Evolutionary conservation across 2,888 invertebrate species (phyloP), one percentile per base, ranked within the genome.

Genomic region (Drosophila barbarae): DNA sequence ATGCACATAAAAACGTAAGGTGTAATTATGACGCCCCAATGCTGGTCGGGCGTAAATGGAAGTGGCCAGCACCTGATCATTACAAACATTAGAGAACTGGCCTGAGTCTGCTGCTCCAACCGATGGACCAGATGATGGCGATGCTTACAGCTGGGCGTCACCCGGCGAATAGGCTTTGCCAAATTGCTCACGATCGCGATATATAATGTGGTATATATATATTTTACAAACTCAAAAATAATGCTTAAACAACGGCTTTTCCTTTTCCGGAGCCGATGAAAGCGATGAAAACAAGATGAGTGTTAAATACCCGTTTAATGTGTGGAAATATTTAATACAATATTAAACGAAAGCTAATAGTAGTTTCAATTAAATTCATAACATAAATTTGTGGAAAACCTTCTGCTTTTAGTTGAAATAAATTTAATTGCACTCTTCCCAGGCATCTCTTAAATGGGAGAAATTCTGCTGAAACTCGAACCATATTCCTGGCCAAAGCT

Each of bases 51-150:
- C 47, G 21, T 18, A 61, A 61, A 61, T 61, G 39, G 13, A 35
- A 50, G 50, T 41, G 61, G 50, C 61, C 50, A 15, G 63, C 63
- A 63, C 61, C 61, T 44, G 61, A 63, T 63, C 61, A 63, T 63
- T 63, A 63, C 42, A 34, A 61, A 59, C 60, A 49, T 49, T 41
- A 41, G 26, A 32, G 41, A 51, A 63, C 49, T 28, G 60, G 38
- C 34, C 41, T 2, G 18, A 18, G 10, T 36, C n/a, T n/a, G 28
- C 30, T 10, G 23, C 23, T 21, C 28, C 44, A 6, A n/a, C 56
- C 34, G 47, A 47, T 47, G 26, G 18, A 38, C 36, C n/a, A 21
- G n/a, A 44, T 38, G 28, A 34, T 60, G 59, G 28, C 41, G 15
- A 18, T 21, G 47, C 34, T 41, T 21, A 42, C 15, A 44, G 28